Percentiles rank a stretch among this genome's conserved stretches.
These are phyloP conservation scores for Bedellia somnulentella DNA, from an alignment of 2,888 invertebrate genomes.

Conservation along the genomic window DNA sequence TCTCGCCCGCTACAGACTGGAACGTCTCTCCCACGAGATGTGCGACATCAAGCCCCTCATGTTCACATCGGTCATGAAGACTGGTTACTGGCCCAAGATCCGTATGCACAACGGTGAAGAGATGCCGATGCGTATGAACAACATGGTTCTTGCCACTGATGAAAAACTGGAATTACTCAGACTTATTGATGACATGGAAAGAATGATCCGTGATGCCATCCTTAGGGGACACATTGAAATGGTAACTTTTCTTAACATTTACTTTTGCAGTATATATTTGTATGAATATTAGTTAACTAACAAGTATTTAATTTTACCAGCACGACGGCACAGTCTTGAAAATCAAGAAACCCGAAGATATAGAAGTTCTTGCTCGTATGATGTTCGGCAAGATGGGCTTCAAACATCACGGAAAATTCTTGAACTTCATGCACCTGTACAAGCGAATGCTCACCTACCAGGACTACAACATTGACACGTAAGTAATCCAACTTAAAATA, in stretches of 20 bases:
- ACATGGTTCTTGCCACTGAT: slow-evolving; percentile 17
- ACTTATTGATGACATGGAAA: slow-evolving; percentile 40
- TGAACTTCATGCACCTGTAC: slow-evolving; percentile 32
- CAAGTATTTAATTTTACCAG: slow-evolving; percentile 16
- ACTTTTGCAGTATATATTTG: too few relatives aligned
- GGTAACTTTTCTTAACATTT: slow-evolving; percentile 20
- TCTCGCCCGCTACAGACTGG: slow-evolving; percentile 59
- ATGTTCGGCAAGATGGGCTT: slow-evolving; percentile 65
- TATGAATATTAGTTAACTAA: too few relatives aligned
- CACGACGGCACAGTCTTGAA: slow-evolving; percentile 62
- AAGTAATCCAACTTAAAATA: slow-evolving; percentile 12
- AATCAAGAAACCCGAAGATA: slow-evolving; percentile 65
- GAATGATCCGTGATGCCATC: slow-evolving; percentile 52
- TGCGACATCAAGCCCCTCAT: slow-evolving; percentile 48
- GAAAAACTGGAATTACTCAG: slow-evolving; percentile 12
- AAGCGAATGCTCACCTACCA: slow-evolving; percentile 33
- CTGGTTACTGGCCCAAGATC: slow-evolving; percentile 64
- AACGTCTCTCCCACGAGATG: slow-evolving; percentile 48
- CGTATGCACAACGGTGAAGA: slow-evolving; percentile 58
- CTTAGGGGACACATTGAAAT: slow-evolving; percentile 32
- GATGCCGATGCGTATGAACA: slow-evolving; percentile 56
- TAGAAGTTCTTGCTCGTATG: slow-evolving; percentile 67
- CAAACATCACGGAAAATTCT: slow-evolving; percentile 59
- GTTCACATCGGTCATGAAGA: slow-evolving; percentile 37
- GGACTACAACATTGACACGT: slow-evolving; percentile 41